Evolutionary conservation across 2,888 invertebrate species (phyloP).

Genomic region (Polydrusus tereticollis): DNA sequence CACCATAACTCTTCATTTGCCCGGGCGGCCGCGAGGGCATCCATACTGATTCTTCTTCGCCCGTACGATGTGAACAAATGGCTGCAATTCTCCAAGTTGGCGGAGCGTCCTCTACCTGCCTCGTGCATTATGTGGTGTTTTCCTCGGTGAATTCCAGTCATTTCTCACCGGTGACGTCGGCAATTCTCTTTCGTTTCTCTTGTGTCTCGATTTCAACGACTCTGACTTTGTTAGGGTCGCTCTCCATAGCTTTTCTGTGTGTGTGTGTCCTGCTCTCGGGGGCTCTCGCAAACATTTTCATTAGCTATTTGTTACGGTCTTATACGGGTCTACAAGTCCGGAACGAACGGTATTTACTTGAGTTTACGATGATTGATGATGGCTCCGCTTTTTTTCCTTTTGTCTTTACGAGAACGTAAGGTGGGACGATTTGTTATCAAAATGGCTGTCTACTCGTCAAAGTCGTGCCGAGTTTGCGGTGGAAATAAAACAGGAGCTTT

Average conservation of each 20-base stretch:
- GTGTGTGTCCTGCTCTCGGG: constrained; percentile 58
- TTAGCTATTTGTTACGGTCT: constrained; percentile 66
- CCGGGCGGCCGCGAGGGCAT: constrained; percentile 49
- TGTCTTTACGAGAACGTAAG: constrained; percentile 44
- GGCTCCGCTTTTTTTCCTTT: constrained; percentile 40
- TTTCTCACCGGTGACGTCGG: constrained; percentile 65
- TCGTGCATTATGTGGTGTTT: constrained; percentile 58
- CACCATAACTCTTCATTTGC: constrained; percentile 67
- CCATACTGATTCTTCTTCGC: constrained; percentile 37
- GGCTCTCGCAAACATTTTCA: constrained; percentile 62
- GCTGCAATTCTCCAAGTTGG: constrained; percentile 64
- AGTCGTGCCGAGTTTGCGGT: constrained; percentile 40
- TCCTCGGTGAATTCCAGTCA: constrained; percentile 60
- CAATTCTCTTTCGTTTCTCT: constrained; percentile 61
- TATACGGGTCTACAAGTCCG: constrained; percentile 53
- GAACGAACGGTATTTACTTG: constrained; percentile 54
- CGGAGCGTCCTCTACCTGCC: constrained; percentile 58
- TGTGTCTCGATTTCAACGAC: constrained; percentile 57
- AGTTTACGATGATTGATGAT: constrained; percentile 53
- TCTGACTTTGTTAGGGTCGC: constrained; percentile 60
- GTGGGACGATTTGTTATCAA: constrained; percentile 49
- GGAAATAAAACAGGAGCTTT: constrained; percentile 38
- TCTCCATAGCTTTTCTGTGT: constrained; percentile 49
- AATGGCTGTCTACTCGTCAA: constrained; percentile 45
- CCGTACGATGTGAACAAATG: constrained; percentile 65